Conservation (phyloP, 2,888 invertebrate species). For the Caenorhabditis angaria region DNA sequence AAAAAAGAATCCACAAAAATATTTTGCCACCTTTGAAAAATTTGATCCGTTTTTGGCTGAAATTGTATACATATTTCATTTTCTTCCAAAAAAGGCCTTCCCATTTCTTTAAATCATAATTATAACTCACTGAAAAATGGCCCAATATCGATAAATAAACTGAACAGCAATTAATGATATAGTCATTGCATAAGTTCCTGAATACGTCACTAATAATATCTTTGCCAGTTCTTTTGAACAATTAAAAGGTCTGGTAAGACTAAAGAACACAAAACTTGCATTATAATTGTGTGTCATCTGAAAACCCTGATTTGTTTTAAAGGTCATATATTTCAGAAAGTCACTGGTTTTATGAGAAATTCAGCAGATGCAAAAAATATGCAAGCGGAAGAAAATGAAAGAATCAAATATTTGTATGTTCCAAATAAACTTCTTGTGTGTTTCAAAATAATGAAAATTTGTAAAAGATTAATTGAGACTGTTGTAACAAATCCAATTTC, state of each 20-base stretch:
- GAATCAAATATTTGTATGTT: constrained; percentile 28
- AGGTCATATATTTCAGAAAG: not conserved
- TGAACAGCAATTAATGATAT: constrained; percentile 32
- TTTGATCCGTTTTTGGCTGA: constrained; percentile 18
- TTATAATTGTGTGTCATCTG: constrained; percentile 39
- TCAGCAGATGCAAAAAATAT: constrained; percentile 30
- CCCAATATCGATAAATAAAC: constrained; percentile 31
- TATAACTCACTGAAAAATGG: constrained; percentile 31
- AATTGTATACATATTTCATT: too few relatives aligned
- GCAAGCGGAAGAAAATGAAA: constrained; percentile 24
- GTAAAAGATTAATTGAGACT: constrained; percentile 21
- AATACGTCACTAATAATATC: constrained; percentile 30
- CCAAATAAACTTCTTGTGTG: constrained; percentile 31
- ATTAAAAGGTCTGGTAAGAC: constrained; percentile 23
- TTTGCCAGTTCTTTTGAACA: constrained; percentile 25
- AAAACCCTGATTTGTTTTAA: not conserved
- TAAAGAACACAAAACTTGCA: constrained; percentile 36
- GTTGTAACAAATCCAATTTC: constrained; percentile 32
- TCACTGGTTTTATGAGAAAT: constrained; percentile 27
- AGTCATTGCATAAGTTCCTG: constrained; percentile 37
- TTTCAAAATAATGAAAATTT: constrained; percentile 21
- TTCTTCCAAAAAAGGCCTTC: not conserved
- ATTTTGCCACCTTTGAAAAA: constrained; percentile 24
- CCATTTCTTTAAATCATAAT: not conserved
- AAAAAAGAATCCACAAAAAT: constrained; percentile 19